Evolutionary conservation across 2,888 invertebrate species (phyloP), one percentile per base, ranked within the genome.

Genomic region (Scrobipalpa atriplicella): DNA sequence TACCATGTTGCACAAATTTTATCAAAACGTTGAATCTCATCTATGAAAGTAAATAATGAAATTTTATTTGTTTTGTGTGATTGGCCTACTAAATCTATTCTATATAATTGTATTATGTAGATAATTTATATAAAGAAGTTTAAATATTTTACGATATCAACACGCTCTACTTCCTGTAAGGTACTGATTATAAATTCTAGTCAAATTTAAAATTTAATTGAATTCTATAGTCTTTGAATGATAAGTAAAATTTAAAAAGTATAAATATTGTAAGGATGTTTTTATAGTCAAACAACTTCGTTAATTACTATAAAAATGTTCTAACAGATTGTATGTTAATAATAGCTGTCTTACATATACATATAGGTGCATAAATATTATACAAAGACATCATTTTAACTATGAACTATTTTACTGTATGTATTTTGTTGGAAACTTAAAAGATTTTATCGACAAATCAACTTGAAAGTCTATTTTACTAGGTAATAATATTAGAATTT

Each of bases 401-500:
- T 73, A 36, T 13, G 36, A 52, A 63, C 52, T 56, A 41, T 63
- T 51, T 47, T 52, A 52, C 16, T 56, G 21, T 81, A 78, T 75
- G 73, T 76, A 73, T 73, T n/a, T 75, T 87, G 89, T 91, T 90
- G 85, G 84, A 74, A 82, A 81, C 76, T 84, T 75, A 73, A 86
- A 87, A 90, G 88, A 91, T 91, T 92, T 91, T 92, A 92, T 91
- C 78, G 81, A 87, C 90, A 92, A 91, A 90, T 86, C 82, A 70
- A 79, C 65, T 75, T 71, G 72, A 75, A 78, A 76, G 74, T 84
- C 83, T 89, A 90, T 89, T 89, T 88, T 87, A 88, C 80, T 87
- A 85, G 47, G n/a, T n/a, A 18, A 36, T 77, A 77, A 74, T 71
- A 71, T 69, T 71, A 64, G 56, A 60, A 43, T 68, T 70, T 64